Percentiles rank a stretch among this genome's conserved stretches.
Conservation (phyloP, 1,140 invertebrate genomes). For the Zaprionus taronus region DNA sequence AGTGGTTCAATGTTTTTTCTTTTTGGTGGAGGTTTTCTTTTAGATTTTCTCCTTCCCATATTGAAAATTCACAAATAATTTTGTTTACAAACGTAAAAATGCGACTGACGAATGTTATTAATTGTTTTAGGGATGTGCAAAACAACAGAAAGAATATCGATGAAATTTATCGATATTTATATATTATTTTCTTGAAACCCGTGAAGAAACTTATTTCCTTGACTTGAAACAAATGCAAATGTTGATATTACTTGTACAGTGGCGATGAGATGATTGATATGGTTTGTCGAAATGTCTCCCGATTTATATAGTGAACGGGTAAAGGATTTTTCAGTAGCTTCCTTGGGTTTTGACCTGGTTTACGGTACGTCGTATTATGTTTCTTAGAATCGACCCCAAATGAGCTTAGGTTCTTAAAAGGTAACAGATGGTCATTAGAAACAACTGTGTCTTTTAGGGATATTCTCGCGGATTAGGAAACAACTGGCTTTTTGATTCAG, state of each 20-base stretch:
- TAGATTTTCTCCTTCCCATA: constrained; percentile 98
- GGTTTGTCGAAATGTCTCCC: background rate
- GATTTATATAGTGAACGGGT: constrained; percentile 8
- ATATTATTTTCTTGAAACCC: background rate
- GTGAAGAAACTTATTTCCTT: no score
- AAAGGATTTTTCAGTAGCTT: background rate
- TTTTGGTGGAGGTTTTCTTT: constrained; percentile 98
- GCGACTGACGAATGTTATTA: background rate
- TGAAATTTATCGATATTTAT: background rate
- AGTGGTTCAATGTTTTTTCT: constrained; percentile 96
- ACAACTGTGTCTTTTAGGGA: background rate
- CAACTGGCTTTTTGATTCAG: background rate
- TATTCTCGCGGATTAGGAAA: background rate
- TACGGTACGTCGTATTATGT: background rate
- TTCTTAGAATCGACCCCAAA: background rate
- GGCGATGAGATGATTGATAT: background rate
- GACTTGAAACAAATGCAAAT: background rate
- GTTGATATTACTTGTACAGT: background rate
- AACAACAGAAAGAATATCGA: background rate
- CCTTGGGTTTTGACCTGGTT: background rate
- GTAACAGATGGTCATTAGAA: no score
- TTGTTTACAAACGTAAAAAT: constrained; percentile 3
- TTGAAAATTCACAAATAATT: background rate
- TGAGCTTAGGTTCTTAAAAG: background rate
- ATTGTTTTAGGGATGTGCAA: background rate